A percentile compares a stretch with the other conserved stretches of the same genome.
These are phyloP conservation scores for Etheostoma perlongum DNA, from an alignment of 2,797 vertebrate genomes.

Conservation along the genomic window DNA sequence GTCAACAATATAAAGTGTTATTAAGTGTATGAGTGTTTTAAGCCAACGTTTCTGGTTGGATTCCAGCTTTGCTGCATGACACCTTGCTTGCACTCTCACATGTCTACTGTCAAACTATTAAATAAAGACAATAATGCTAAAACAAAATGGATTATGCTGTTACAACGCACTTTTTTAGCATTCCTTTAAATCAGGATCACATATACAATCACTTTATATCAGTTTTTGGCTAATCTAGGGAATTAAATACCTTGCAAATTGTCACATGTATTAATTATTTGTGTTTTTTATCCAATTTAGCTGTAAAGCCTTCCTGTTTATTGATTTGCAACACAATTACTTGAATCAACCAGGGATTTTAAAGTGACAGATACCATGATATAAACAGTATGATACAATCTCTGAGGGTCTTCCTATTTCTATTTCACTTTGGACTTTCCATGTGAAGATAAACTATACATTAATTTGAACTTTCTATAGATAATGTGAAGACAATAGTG, in stretches of 20 bases:
- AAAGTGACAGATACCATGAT: not conserved
- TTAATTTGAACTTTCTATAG: constrained; percentile 15
- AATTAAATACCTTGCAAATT: not conserved
- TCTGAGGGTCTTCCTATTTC: not conserved
- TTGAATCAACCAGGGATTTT: not conserved
- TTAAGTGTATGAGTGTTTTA: not conserved
- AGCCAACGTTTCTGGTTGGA: not conserved
- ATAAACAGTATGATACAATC: constrained; percentile 4
- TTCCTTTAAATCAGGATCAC: not conserved
- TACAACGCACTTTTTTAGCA: not conserved
- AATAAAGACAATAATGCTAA: not conserved
- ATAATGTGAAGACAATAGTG: constrained; percentile 15
- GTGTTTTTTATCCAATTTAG: not conserved
- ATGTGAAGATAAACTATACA: constrained; percentile 7
- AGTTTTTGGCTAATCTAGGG: not conserved
- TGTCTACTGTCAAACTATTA: not conserved
- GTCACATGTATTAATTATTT: not conserved
- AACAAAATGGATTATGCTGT: not conserved
- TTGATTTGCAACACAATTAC: not conserved
- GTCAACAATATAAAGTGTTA: not conserved
- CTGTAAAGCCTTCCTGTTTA: not conserved
- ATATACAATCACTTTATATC: not conserved
- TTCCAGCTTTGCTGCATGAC: not conserved
- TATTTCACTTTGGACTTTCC: not conserved
- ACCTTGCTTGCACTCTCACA: not conserved